Evolutionary conservation across 2,888 invertebrate genomes (phyloP).

Genomic region (Lomographa bimaculata): DNA sequence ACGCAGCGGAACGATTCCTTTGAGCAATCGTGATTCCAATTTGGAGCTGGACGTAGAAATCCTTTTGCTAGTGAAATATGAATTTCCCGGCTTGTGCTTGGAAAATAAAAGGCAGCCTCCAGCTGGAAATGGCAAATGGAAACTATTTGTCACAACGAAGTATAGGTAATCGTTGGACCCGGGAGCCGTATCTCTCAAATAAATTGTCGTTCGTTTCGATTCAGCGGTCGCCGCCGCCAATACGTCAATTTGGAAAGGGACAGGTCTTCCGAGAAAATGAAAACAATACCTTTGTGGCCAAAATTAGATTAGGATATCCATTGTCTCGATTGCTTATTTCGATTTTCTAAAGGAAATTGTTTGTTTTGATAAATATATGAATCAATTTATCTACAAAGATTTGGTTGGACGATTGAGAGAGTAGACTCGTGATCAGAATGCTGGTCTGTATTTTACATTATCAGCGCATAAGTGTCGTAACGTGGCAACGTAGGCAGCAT

Average conservation of each 20-base stretch:
- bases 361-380: no score
- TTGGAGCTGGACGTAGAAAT: constrained; percentile 38
- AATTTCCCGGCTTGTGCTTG: constrained; percentile 37
- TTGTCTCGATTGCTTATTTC: no score
- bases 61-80: constrained; percentile 41
- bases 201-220: constrained; percentile 50
- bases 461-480: no score
- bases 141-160: constrained; percentile 56
- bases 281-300: constrained; percentile 26
- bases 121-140: constrained; percentile 50
- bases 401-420: no score
- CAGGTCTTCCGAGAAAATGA: constrained; percentile 22
- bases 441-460: no score
- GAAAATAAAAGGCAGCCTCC: constrained; percentile 47
- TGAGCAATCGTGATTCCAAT: constrained; percentile 41
- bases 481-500: no score
- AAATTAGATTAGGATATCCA: constrained; percentile 9
- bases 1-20: constrained; percentile 36
- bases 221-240: constrained; percentile 32
- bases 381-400: no score
- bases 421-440: no score
- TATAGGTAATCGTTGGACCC: constrained; percentile 49
- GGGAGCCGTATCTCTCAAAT: constrained; percentile 43
- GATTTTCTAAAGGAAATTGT: no score
- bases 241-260: constrained; percentile 32